phyloP scores from a whole-genome alignment of 2,888 invertebrate species.

The Ametastegia equiseti region DNA sequence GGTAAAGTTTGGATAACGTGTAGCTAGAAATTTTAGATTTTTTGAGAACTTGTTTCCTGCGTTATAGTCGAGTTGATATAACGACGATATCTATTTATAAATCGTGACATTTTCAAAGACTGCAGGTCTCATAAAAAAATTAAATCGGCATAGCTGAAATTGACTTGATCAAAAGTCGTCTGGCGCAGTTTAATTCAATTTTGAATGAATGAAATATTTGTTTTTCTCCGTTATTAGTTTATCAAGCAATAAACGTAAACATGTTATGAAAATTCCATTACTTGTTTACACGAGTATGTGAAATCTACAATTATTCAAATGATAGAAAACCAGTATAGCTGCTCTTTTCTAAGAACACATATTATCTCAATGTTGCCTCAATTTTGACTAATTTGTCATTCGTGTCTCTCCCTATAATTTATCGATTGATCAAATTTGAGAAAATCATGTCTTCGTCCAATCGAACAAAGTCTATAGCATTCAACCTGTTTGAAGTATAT shows the following conservation, averaged over 20 bases:
- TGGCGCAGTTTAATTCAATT: neutral
- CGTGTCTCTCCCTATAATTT: neutral
- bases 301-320: neutral
- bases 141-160: neutral
- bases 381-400: neutral
- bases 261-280: slow-evolving; percentile 30
- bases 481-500: too few species aligned
- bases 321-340: neutral
- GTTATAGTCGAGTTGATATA: neutral
- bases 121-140: neutral
- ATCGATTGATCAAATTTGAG: too few species aligned
- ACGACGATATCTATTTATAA: neutral
- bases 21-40: neutral
- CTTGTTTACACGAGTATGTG: slow-evolving; percentile 24
- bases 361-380: neutral
- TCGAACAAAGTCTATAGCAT: too few species aligned
- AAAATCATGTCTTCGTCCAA: too few species aligned
- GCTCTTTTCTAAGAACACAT: neutral
- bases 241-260: neutral
- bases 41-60: neutral
- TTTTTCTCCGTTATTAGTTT: neutral
- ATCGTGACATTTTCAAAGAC: neutral
- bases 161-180: neutral
- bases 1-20: neutral
- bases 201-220: neutral